Conservation (phyloP, 2,113 vertebrate species). For the Ovis canadensis region DNA sequence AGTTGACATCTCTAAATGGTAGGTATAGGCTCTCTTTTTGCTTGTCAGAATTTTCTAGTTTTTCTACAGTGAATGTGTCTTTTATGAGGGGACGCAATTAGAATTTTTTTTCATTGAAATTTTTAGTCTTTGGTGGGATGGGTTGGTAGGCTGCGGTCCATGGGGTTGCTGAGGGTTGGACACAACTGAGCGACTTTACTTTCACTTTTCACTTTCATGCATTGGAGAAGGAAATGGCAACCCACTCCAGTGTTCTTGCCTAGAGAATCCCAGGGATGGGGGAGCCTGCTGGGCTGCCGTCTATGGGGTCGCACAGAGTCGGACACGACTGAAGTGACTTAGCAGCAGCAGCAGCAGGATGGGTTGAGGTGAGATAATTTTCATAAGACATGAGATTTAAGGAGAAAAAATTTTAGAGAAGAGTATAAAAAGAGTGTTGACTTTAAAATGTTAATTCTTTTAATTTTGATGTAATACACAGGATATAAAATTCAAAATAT, state of each 20-base stretch:
- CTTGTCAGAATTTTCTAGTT: not conserved
- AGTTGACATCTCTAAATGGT: not conserved
- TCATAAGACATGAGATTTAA: slow-evolving; percentile 2
- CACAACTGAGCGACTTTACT: no score
- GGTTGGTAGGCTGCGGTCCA: not conserved
- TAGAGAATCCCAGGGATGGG: no score
- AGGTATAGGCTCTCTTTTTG: not conserved
- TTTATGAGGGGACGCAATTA: not conserved
- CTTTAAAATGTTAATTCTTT: slow-evolving; percentile 18
- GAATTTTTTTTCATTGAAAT: not conserved
- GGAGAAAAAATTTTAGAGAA: not conserved
- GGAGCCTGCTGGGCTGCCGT: no score
- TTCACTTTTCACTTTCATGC: no score
- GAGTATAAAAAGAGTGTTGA: not conserved
- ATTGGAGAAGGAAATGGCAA: no score
- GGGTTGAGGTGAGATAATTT: not conserved
- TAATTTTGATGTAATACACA: not conserved
- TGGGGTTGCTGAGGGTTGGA: no score
- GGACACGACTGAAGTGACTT: no score
- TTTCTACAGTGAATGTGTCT: not conserved
- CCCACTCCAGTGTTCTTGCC: no score
- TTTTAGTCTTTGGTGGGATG: not conserved
- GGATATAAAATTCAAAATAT: not conserved
- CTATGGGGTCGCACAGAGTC: no score
- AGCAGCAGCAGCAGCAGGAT: not conserved